Evolutionary conservation across 2,888 invertebrate genomes (phyloP), one percentile per base, ranked within the genome.

Genomic region (Stenoptilia bipunctidactyla): DNA sequence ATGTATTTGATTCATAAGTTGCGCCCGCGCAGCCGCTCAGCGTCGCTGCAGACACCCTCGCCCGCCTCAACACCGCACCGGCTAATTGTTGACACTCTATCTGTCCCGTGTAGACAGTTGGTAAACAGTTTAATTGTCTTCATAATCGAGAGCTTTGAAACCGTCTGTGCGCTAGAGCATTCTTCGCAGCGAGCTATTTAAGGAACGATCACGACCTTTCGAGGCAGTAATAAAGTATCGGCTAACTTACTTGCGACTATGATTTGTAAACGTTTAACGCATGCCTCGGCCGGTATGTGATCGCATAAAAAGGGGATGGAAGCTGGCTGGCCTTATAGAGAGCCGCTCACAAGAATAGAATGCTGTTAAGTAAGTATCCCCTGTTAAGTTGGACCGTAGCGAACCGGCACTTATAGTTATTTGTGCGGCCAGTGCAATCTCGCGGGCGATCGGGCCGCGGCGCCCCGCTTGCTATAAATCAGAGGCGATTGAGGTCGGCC

Each of bases 1-100:
- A 82, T 75, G 70, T 71, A 75, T 80, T 79, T 80, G 77, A 82
- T 82, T 82, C 82, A 82, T 80, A 70, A 75, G 68, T 61, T 65
- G 65, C 63, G 63, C 57, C 53, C 54, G 60, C 3, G 2, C 13
- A n/a, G 9, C 2, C 35, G 35, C 33, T 27, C 27, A 34, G 40
- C 37, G n/a, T n/a, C n/a, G n/a, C n/a, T n/a, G n/a, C n/a, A n/a
- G n/a, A n/a, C n/a, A n/a, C n/a, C n/a, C n/a, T n/a, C n/a, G 41
- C 50, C 47, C 53, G 52, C 51, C 56, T 3, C 20, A 8, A 20
- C 20, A 20, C 8, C 20, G 20, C 4, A 30, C 25, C 25, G 25
- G 9, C 25, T 25, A 25, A 25, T 25, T 25, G 25, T 30, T 30
- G 30, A 30, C 6, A 30, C 30, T 12, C 12, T n/a, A 30, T 4